Conservation (phyloP, 2,113 vertebrate genomes). For the Melozone crissalis region DNA sequence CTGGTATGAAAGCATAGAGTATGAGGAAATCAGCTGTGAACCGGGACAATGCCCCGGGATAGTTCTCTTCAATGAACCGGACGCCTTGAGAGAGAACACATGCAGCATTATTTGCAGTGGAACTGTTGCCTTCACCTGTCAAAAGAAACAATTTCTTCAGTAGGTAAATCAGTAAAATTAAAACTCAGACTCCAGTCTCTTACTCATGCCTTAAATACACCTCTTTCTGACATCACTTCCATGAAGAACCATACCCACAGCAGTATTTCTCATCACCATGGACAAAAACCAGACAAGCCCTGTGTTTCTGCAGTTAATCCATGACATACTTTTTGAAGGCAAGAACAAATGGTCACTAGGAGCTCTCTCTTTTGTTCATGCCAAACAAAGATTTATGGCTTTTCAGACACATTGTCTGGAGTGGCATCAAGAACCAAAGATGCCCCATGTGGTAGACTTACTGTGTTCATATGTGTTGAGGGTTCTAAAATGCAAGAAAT, state of each 20-base stretch:
- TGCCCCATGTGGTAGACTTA: not conserved
- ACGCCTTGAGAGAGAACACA: conserved; percentile 79
- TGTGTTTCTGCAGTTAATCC: not conserved
- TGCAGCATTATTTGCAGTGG: not conserved
- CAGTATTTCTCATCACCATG: not conserved
- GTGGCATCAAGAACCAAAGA: not conserved
- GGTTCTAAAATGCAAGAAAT: not conserved
- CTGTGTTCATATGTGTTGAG: not conserved
- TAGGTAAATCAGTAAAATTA: not conserved
- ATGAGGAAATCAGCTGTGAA: conserved; percentile 85
- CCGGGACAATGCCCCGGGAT: conserved; percentile 80
- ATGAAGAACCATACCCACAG: not conserved
- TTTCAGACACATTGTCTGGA: not conserved
- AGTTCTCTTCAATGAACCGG: conserved; percentile 82
- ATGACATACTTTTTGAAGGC: not conserved
- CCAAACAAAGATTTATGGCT: not conserved
- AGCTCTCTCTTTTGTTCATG: not conserved
- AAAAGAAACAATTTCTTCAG: conserved; percentile 9
- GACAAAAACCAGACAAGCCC: not conserved
- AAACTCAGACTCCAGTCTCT: not conserved
- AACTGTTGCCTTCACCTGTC: conserved; percentile 60
- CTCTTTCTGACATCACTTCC: not conserved
- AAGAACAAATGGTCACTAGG: not conserved
- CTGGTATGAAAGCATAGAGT: conserved; percentile 89
- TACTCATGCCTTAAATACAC: not conserved